A percentile compares a stretch with the other conserved stretches of the same genome.
Conservation (phyloP, 2,888 invertebrate genomes). For the Notocelia uddmanniana region DNA sequence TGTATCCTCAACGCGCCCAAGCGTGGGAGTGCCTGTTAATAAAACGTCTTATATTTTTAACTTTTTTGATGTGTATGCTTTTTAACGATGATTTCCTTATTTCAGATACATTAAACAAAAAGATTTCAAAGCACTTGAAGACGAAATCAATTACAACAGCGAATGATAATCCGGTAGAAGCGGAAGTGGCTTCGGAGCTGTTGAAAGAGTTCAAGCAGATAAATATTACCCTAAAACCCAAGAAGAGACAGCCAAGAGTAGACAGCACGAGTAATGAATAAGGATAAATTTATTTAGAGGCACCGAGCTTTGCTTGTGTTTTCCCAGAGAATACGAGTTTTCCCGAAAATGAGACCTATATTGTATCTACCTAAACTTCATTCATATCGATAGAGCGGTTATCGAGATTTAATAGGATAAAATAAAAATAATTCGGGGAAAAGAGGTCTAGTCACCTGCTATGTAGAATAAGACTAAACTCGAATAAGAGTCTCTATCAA, state of each 20-base stretch:
- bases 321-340: no score
- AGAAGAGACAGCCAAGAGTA: neutral
- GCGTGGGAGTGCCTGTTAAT: neutral
- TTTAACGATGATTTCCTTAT: neutral
- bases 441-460: no score
- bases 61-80: neutral
- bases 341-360: no score
- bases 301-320: no score
- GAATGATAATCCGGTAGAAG: constrained; percentile 11
- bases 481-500: no score
- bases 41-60: neutral
- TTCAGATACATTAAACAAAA: constrained; percentile 18
- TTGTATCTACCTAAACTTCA: no score
- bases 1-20: neutral
- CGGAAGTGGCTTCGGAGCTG: constrained; percentile 22
- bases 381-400: no score
- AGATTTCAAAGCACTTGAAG: neutral
- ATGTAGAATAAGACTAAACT: no score
- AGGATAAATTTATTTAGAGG: neutral
- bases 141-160: neutral
- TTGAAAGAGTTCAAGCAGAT: constrained; percentile 27
- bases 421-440: no score
- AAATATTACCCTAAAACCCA: constrained; percentile 16
- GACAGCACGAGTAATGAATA: constrained; percentile 1
- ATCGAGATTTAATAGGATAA: no score